phyloP scores from a whole-genome alignment of 2,113 vertebrate genomes.

The Lonchura striata region DNA sequence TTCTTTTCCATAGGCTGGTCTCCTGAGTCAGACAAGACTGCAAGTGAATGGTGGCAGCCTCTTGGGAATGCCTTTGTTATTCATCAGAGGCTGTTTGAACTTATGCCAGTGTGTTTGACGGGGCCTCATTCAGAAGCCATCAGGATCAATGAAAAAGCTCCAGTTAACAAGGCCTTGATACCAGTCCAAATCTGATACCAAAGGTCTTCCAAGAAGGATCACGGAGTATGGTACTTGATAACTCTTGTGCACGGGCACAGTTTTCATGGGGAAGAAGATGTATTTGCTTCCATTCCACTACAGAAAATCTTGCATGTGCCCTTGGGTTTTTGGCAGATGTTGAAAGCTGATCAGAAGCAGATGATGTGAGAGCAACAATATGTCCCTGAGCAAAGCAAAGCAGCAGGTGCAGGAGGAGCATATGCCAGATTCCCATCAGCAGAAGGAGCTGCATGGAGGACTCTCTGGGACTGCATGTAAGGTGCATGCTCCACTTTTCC shows the following conservation, averaged over 20 bases:
- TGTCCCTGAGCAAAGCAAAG: constrained; percentile 1
- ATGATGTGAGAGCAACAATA: constrained; percentile 32
- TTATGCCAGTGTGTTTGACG: not conserved
- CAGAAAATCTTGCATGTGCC: not conserved
- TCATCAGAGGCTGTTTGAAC: not conserved
- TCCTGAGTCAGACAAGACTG: not conserved
- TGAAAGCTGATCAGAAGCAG: constrained; percentile 26
- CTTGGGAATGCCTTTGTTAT: not conserved
- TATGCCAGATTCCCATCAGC: constrained; percentile 30
- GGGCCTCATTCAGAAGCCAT: not conserved
- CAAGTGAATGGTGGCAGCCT: accelerated
- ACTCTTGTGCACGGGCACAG: not conserved
- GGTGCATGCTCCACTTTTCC: not conserved
- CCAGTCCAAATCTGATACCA: not conserved
- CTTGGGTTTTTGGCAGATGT: constrained; percentile 33
- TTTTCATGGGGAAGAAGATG: not conserved
- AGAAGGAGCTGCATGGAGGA: not conserved
- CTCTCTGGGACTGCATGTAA: not conserved
- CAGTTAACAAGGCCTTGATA: not conserved
- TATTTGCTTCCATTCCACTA: not conserved
- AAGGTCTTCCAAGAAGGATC: not conserved
- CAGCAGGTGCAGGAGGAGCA: constrained; percentile 53
- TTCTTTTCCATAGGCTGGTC: not conserved
- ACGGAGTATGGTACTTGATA: not conserved
- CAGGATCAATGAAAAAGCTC: not conserved